These are phyloP conservation scores for Willisornis vidua DNA, from an alignment of 2,113 vertebrate genomes.

Conservation along the genomic window DNA sequence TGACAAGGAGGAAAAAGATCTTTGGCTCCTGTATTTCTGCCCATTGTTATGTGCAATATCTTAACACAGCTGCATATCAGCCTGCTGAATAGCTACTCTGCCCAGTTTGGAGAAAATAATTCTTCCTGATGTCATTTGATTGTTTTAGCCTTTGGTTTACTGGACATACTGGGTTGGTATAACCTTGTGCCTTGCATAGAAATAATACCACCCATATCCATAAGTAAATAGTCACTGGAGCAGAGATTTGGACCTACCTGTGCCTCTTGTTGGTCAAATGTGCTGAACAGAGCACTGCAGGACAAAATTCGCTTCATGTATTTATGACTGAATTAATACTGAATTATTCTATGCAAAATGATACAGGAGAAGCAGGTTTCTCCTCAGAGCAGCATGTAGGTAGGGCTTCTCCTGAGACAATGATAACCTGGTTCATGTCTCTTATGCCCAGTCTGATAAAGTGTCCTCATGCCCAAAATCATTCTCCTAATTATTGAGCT, in stretches of 20 bases:
- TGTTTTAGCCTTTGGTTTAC: background rate
- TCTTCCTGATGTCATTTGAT: background rate
- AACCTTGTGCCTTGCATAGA: background rate
- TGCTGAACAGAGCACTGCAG: background rate
- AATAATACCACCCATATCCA: background rate
- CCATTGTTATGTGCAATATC: background rate
- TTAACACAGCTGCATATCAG: background rate
- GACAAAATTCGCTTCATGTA: background rate
- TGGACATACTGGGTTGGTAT: background rate
- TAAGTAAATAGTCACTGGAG: background rate
- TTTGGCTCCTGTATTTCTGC: background rate
- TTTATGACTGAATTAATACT: background rate
- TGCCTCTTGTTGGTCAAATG: background rate
- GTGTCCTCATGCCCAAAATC: background rate
- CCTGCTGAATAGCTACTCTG: background rate
- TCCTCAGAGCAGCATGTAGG: background rate
- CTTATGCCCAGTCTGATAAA: background rate
- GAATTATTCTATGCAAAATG: background rate
- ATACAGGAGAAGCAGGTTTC: background rate
- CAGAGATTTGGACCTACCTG: background rate
- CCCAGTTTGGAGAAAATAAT: background rate
- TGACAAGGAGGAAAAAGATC: background rate
- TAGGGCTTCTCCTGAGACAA: background rate
- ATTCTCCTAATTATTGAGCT: background rate
- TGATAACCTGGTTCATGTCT: background rate